Percentiles rank a stretch among this genome's conserved stretches.
These are phyloP conservation scores for Scolopax mira DNA, from an alignment of 2,113 vertebrate genomes.

Conservation along the genomic window DNA sequence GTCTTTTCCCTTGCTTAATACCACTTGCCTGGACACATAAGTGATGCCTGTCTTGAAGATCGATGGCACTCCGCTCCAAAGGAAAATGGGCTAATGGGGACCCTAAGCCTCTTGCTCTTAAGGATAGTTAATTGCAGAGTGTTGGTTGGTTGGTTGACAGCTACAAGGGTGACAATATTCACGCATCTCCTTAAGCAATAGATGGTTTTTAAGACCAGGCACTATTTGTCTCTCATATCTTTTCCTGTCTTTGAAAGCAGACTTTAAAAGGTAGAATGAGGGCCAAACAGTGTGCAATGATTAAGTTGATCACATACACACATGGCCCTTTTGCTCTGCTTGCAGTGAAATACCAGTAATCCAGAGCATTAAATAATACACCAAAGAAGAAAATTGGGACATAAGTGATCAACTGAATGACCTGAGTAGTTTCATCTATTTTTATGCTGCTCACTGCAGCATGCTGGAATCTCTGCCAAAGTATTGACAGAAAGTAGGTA, in stretches of 20 bases:
- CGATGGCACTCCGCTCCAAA: neutral
- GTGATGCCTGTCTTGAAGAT: neutral
- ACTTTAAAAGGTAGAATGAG: slow-evolving; percentile 53
- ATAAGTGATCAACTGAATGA: neutral
- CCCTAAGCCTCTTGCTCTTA: neutral
- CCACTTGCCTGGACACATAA: neutral
- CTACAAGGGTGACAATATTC: neutral
- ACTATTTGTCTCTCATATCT: neutral
- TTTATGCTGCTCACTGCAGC: neutral
- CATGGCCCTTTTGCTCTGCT: slow-evolving; percentile 21
- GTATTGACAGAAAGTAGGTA: neutral
- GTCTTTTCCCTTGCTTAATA: neutral
- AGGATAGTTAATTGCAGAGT: neutral
- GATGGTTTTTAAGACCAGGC: neutral
- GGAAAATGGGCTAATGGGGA: neutral
- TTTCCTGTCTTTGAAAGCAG: neutral
- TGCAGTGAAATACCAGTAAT: slow-evolving; percentile 56
- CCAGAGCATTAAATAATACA: slow-evolving; percentile 49
- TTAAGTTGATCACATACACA: slow-evolving; percentile 61
- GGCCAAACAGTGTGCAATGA: slow-evolving; percentile 16
- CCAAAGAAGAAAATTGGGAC: neutral
- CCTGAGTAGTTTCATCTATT: neutral
- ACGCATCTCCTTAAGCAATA: slow-evolving; percentile 15
- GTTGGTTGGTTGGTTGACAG: slow-evolving; percentile 10
- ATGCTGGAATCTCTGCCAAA: neutral